phyloP scores from a whole-genome alignment of 1,140 invertebrate species.

The Drosophila sproati region DNA sequence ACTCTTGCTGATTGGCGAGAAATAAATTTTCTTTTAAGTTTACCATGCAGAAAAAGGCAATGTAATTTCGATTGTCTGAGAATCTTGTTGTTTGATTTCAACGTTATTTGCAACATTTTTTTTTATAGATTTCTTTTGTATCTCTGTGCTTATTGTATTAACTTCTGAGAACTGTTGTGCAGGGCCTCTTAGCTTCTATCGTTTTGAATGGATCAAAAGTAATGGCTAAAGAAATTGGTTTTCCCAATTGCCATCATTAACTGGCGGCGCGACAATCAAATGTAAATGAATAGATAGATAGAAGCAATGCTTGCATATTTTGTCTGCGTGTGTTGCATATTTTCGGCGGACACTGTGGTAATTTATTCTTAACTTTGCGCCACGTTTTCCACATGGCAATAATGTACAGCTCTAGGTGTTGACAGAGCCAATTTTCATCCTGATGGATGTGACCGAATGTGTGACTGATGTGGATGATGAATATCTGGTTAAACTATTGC shows the following conservation, averaged over 20 bases:
- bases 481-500: constrained; percentile 80
- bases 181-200: not conserved
- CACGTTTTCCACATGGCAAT: not conserved
- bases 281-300: not conserved
- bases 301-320: constrained; percentile 15
- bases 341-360: constrained; percentile 18
- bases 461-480: constrained; percentile 66
- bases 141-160: not conserved
- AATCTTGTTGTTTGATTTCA: not conserved
- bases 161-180: not conserved
- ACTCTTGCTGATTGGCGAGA: not conserved
- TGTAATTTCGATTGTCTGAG: not conserved
- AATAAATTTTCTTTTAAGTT: not conserved
- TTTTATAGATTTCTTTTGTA: not conserved
- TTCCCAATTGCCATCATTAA: constrained; percentile 12
- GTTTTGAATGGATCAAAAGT: constrained; percentile 7
- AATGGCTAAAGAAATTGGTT: not conserved
- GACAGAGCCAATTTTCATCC: constrained; percentile 70
- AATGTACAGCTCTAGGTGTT: constrained; percentile 51
- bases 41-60: not conserved
- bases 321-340: constrained; percentile 7
- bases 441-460: constrained; percentile 45
- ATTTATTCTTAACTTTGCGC: not conserved
- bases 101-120: not conserved
- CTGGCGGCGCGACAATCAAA: constrained; percentile 10